A percentile compares a stretch with the other conserved stretches of the same genome.
These are phyloP conservation scores for Oplegnathus fasciatus DNA, from an alignment of 2,113 vertebrate species.

Conservation along the genomic window DNA sequence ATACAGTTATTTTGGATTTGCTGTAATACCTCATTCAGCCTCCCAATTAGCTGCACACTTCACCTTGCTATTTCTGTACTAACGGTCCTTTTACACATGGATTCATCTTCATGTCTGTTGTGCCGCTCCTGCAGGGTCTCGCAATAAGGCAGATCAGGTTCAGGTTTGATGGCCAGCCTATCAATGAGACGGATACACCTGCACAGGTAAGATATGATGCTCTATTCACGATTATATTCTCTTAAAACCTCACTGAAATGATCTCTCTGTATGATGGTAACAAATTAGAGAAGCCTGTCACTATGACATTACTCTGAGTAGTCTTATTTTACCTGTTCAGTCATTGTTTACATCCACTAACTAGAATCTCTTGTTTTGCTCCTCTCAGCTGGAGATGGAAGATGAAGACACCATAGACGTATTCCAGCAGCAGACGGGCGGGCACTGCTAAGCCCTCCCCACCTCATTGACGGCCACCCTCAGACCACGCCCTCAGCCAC, in stretches of 20 bases:
- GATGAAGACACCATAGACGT: slow-evolving; percentile 90
- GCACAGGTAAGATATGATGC: slow-evolving; percentile 83
- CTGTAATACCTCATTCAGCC: neutral
- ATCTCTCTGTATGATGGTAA: neutral
- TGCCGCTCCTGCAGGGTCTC: slow-evolving; percentile 80
- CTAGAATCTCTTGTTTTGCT: neutral
- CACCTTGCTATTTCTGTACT: neutral
- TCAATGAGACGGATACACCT: slow-evolving; percentile 89
- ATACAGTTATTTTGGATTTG: neutral
- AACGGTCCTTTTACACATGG: neutral
- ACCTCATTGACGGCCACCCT: slow-evolving; percentile 70
- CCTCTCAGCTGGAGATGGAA: slow-evolving; percentile 87
- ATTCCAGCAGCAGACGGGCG: slow-evolving; percentile 90
- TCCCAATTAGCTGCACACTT: neutral
- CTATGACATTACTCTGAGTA: neutral
- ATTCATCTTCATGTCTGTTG: neutral
- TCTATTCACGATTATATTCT: neutral
- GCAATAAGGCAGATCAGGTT: slow-evolving; percentile 90
- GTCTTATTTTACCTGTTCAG: neutral
- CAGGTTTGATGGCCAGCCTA: slow-evolving; percentile 89
- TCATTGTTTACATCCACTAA: neutral
- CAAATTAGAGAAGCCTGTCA: neutral
- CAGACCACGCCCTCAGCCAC: slow-evolving; percentile 73
- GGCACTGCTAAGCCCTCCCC: slow-evolving; percentile 81
- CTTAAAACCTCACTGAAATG: rapidly evolving